Evolutionary conservation across 2,113 vertebrate species (phyloP), one percentile per base, ranked within the genome.

Genomic region (Caracal caracal): DNA sequence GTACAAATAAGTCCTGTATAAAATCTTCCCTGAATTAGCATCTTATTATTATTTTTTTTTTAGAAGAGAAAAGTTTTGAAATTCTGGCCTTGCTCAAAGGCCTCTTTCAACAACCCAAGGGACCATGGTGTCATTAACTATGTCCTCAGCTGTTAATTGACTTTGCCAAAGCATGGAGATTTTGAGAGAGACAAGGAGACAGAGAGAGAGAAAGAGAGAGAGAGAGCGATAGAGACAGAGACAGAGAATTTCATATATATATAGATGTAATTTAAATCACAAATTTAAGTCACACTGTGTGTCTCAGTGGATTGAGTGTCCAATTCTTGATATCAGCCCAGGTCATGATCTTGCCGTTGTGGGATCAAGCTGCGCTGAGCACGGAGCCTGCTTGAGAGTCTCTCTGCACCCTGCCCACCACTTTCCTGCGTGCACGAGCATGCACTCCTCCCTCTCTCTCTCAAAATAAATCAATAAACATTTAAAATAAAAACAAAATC

Each of bases 351-450:
- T 20, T 56, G 16, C 53, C 1, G 56, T 59, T 59, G 20, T 59
- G 20, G 20, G 56, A 59, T 20, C 20, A 59, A 59, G 56, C 56
- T 59, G 20, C 20, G 6, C 20, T 59, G 56, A 19, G 20, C 20
- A 2, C 22, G 8, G 56, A 59, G 20, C 20, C 56, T 24, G 2
- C 56, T 59, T 59, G 56, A 59, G 56, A 59, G 20, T 59, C 56
- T 22, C 43, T 43, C 43, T 43, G 43, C 43, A 43, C 43, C 7
- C 43, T 43, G 43, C 43, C 43, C 43, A 43, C 43, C 43, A 9
- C 8, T 43, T 43, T 43, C 43, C 7, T 43, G 43, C 1, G 0
- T 1, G 43, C 43, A 43, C 0, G 43, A 43, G 8, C 19, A 56
- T 20, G 19, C 7, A 20, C 19, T 19, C 53, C 53, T 56, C 19